phyloP scores from a whole-genome alignment of 2,888 invertebrate species.

The Patella depressa region DNA sequence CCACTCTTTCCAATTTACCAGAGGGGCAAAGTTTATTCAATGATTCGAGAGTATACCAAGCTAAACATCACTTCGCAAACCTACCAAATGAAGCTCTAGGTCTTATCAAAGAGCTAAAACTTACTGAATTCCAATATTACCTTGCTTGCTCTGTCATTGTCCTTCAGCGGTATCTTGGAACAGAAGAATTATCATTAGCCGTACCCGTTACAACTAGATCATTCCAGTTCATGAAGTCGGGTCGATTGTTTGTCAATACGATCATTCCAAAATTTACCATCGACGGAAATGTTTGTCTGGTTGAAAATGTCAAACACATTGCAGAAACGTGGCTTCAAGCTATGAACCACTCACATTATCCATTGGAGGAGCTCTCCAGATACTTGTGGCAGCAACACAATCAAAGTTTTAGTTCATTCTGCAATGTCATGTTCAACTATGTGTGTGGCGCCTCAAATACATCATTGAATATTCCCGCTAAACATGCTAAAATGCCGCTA shows the following conservation, averaged over 20 bases:
- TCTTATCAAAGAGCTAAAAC: neutral
- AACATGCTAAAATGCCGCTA: constrained; percentile 7
- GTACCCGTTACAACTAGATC: neutral
- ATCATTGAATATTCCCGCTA: neutral
- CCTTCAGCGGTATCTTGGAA: neutral
- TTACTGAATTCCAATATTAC: neutral
- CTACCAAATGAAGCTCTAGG: neutral
- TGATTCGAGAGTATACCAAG: neutral
- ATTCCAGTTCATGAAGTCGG: neutral
- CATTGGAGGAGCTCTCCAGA: neutral
- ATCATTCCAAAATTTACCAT: neutral
- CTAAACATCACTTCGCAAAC: neutral
- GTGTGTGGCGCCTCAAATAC: neutral
- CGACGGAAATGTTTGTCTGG: neutral
- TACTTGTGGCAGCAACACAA: neutral
- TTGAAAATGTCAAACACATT: neutral
- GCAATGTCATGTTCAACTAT: neutral
- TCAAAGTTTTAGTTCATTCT: neutral
- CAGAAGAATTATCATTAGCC: neutral
- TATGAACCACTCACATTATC: neutral
- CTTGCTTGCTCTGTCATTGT: neutral
- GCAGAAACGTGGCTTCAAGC: neutral
- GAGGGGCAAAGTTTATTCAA: neutral
- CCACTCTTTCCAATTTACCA: neutral
- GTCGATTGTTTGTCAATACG: neutral